phyloP scores from a whole-genome alignment of 2,888 invertebrate genomes.

The Lasioglossum vierecki region DNA sequence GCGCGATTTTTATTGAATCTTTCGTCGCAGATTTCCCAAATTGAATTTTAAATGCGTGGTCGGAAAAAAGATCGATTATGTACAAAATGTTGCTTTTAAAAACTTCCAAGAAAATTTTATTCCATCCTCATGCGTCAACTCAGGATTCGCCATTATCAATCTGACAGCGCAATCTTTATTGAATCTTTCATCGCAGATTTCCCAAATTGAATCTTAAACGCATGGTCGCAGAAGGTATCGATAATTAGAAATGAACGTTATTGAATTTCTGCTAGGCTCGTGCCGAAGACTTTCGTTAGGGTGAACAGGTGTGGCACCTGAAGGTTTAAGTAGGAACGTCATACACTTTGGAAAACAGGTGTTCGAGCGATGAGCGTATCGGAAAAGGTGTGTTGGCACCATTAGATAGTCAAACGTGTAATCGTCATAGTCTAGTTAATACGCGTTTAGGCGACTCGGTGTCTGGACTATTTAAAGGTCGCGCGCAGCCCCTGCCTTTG shows the following conservation, averaged over 20 bases:
- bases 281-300: conserved; percentile 3
- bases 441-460: conserved; percentile 59
- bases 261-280: conserved; percentile 26
- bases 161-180: background rate
- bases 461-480: conserved; percentile 63
- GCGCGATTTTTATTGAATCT: background rate
- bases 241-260: conserved; percentile 58
- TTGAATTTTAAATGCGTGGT: background rate
- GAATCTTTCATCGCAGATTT: background rate
- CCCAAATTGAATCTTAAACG: background rate
- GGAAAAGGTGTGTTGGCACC: conserved; percentile 55
- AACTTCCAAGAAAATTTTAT: background rate
- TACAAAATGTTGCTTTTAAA: too few relatives aligned
- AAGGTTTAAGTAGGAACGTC: conserved; percentile 50
- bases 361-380: conserved; percentile 47
- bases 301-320: conserved; percentile 56
- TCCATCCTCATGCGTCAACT: background rate
- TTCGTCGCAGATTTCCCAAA: background rate
- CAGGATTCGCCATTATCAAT: background rate
- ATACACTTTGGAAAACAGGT: conserved; percentile 59
- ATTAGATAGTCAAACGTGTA: conserved; percentile 52
- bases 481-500: conserved; percentile 16
- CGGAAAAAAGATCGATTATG: background rate
- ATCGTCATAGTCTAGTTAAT: conserved; percentile 49
- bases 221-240: background rate